These are phyloP conservation scores for Chrysogorgia sp. DNA, from an alignment of 92 coral and sea anemone species.

Conservation along the genomic window DNA sequence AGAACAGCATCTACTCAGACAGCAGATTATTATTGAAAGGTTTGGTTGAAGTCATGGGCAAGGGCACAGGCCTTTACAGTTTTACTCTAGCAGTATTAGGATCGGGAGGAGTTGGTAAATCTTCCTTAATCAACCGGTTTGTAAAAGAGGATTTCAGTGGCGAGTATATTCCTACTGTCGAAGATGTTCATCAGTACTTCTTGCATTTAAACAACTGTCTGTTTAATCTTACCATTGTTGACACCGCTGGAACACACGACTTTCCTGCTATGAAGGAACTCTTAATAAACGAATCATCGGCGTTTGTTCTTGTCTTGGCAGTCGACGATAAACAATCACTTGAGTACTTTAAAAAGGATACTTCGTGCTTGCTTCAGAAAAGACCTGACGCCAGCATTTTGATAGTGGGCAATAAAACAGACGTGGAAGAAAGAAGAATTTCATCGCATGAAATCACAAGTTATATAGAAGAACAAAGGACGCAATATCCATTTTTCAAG, in stretches of 20 bases:
- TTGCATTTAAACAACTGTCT: constrained; percentile 61
- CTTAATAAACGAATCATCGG: constrained; percentile 71
- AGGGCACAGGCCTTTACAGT: no score
- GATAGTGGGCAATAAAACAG: constrained; percentile 87
- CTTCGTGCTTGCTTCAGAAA: background rate
- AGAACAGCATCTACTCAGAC: no score
- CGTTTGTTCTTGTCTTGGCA: constrained; percentile 80
- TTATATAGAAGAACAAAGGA: constrained; percentile 54
- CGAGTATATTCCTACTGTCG: constrained; percentile 80
- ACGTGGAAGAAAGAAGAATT: constrained; percentile 70
- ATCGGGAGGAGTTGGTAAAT: constrained; percentile 94
- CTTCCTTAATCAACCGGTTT: constrained; percentile 80
- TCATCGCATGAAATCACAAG: constrained; percentile 67
- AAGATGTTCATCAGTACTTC: constrained; percentile 72
- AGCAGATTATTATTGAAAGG: no score
- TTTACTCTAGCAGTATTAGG: constrained; percentile 74
- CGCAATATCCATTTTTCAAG: constrained; percentile 52
- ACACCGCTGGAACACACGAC: constrained; percentile 82
- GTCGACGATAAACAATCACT: constrained; percentile 74
- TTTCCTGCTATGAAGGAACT: constrained; percentile 94
- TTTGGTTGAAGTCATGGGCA: background rate
- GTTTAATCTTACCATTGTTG: constrained; percentile 77
- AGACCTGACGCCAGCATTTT: constrained; percentile 49
- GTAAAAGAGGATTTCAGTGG: constrained; percentile 65
- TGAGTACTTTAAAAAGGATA: constrained; percentile 69